A percentile compares a stretch with the other conserved stretches of the same genome.
Conservation (phyloP, 1,140 invertebrate species). For the Tigriopus japonicus region DNA sequence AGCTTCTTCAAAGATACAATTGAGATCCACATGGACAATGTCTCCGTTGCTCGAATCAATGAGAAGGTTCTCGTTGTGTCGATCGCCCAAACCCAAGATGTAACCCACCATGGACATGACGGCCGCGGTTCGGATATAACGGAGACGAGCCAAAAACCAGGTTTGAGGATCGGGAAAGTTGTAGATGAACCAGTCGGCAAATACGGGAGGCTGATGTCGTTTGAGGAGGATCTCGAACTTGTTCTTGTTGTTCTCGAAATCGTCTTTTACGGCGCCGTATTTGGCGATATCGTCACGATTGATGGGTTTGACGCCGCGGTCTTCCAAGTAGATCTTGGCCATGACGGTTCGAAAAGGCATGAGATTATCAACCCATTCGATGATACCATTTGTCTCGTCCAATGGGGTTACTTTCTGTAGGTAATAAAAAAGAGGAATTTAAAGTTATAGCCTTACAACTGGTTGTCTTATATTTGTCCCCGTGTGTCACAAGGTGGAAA, state of each 20-base stretch:
- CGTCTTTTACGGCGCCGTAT: not conserved
- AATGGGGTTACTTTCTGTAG: slow-evolving; percentile 1
- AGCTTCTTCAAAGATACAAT: slow-evolving; percentile 84
- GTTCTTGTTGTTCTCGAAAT: slow-evolving; percentile 11
- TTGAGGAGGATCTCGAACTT: slow-evolving; percentile 23
- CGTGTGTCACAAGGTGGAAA: too few species aligned
- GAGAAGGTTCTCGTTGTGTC: slow-evolving; percentile 93
- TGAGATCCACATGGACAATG: slow-evolving; percentile 93
- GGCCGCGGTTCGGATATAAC: slow-evolving; percentile 73
- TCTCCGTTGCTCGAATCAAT: slow-evolving; percentile 79
- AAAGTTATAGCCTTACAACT: too few species aligned
- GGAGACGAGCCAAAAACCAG: slow-evolving; percentile 54
- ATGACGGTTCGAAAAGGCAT: not conserved
- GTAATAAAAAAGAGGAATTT: too few species aligned
- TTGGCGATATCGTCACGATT: not conserved
- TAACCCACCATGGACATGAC: slow-evolving; percentile 98
- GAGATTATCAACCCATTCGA: slow-evolving; percentile 13
- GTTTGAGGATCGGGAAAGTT: slow-evolving; percentile 66
- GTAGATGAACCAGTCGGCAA: slow-evolving; percentile 73
- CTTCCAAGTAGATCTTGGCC: not conserved
- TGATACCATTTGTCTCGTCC: slow-evolving; percentile 12
- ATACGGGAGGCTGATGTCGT: slow-evolving; percentile 67
- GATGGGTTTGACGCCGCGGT: not conserved
- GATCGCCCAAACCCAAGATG: slow-evolving; percentile 85
- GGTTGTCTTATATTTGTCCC: too few species aligned